Conservation (phyloP, 2,888 invertebrate genomes). For the Orthosia gracilis region DNA sequence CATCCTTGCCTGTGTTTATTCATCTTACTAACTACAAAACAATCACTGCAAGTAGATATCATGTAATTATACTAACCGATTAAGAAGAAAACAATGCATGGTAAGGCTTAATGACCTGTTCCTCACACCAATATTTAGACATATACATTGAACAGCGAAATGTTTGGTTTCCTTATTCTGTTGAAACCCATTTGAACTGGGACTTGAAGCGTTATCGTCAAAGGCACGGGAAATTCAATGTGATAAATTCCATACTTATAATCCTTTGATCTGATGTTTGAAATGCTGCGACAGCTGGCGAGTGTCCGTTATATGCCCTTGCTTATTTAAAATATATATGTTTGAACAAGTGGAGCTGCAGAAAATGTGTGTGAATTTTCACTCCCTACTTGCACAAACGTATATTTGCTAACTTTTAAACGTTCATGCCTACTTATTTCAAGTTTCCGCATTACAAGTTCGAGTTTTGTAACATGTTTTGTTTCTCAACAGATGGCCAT, state of each 20-base stretch:
- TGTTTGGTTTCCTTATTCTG: constrained; percentile 41
- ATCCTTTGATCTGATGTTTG: constrained; percentile 26
- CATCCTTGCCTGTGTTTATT: constrained; percentile 92
- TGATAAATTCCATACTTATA: constrained; percentile 16
- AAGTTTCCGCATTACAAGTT: constrained; percentile 19
- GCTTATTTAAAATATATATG: constrained; percentile 72
- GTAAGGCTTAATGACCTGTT: constrained; percentile 82
- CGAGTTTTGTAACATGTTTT: constrained; percentile 45
- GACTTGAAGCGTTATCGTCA: constrained; percentile 46
- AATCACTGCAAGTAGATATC: constrained; percentile 86
- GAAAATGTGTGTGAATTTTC: constrained; percentile 70
- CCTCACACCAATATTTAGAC: constrained; percentile 66
- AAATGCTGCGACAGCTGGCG: constrained; percentile 41
- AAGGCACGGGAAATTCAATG: constrained; percentile 15
- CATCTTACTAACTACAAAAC: constrained; percentile 88
- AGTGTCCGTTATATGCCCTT: constrained; percentile 65
- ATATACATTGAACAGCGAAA: constrained; percentile 37
- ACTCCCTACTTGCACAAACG: constrained; percentile 46
- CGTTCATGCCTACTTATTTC: not conserved
- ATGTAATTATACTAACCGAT: constrained; percentile 84
- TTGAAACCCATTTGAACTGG: constrained; percentile 74
- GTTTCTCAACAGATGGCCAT: constrained; percentile 92
- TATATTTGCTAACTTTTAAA: constrained; percentile 47
- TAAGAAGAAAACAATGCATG: constrained; percentile 82
- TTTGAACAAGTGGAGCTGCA: constrained; percentile 70